Base-by-base conservation (phyloP, 2,888 invertebrate genomes). In the Gnatocerus cornutus region DNA sequence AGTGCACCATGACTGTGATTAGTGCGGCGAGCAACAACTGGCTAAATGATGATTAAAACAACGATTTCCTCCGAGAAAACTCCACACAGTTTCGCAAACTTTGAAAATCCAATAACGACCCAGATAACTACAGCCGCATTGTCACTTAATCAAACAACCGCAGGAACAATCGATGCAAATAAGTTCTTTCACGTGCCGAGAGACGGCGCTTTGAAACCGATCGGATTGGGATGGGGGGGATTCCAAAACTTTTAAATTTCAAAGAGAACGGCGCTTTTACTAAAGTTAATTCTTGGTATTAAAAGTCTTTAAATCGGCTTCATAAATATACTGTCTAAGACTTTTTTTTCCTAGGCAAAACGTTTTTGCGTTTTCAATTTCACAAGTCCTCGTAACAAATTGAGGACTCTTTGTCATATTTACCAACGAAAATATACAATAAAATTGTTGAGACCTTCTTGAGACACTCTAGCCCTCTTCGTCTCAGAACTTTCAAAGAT, bases 41-140 rank as follows among this genome's bases (percentile, higher is more conserved):
- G 73, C 75, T 72, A 76, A 76, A 76, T 71, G 76, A 75, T 76
- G 76, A 76, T 76, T 76, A 76, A 76, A 76, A 75, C 76, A 67
- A 64, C 75, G 75, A 75, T 76, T 76, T 69, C 73, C 76, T 74
- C 70, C 50, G 74, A 74, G 75, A 73, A 75, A 75, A 73, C 71
- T 68, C 70, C 55, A 56, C 65, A 53, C 62, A 53, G 53, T 71
- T 69, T 56, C 64, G 69, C 66, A 72, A 73, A 62, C 70, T 74
- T 71, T 69, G 71, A 48, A 71, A 76, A 76, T 74, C 72, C 73
- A 74, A 74, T 74, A 74, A 74, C 66, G 70, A 59, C 55, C 56
- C 56, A 68, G 68, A 68, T 68, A 68, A 68, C 68, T 53, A 55
- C 53, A 37, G 63, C 65, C 59, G 65, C 69, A 65, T 65, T 69